These are phyloP conservation scores for Struthio camelus DNA, from an alignment of 2,113 vertebrate genomes.

Conservation along the genomic window DNA sequence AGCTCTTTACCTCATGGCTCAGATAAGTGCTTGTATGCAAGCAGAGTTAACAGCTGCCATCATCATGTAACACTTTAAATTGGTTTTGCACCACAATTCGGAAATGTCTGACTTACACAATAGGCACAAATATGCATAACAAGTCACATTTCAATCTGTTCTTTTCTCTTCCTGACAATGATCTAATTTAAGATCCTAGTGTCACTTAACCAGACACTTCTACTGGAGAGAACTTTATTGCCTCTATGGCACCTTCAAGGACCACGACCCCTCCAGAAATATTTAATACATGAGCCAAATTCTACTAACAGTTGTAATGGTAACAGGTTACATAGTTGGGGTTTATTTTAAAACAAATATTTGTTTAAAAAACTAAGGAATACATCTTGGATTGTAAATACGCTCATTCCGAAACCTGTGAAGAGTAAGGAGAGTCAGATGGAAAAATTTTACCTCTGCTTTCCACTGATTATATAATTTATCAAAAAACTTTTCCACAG, in stretches of 20 bases:
- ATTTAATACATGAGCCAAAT: slow-evolving; percentile 19
- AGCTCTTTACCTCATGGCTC: slow-evolving; percentile 15
- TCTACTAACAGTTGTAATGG: slow-evolving; percentile 9
- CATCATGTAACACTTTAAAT: slow-evolving; percentile 30
- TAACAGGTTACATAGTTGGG: slow-evolving; percentile 43
- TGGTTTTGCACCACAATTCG: not conserved
- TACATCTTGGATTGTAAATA: slow-evolving; percentile 48
- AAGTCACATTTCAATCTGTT: slow-evolving; percentile 58
- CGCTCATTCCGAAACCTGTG: slow-evolving; percentile 3
- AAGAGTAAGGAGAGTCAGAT: slow-evolving; percentile 53
- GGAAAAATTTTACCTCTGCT: slow-evolving; percentile 62
- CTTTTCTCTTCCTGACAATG: slow-evolving; percentile 60
- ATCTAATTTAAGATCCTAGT: slow-evolving; percentile 68
- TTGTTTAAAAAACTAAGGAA: slow-evolving; percentile 45
- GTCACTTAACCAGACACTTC: slow-evolving; percentile 66
- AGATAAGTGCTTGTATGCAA: not conserved
- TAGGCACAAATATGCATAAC: slow-evolving; percentile 52
- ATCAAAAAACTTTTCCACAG: slow-evolving; percentile 58
- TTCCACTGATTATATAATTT: slow-evolving; percentile 63
- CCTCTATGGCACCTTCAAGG: slow-evolving; percentile 60
- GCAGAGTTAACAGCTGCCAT: slow-evolving; percentile 35
- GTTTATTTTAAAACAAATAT: slow-evolving; percentile 31
- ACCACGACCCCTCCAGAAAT: slow-evolving; percentile 40
- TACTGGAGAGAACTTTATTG: slow-evolving; percentile 41
- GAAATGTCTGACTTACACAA: slow-evolving; percentile 57